Conservation (phyloP, 1,140 invertebrate species). For the Papilio polytes region DNA sequence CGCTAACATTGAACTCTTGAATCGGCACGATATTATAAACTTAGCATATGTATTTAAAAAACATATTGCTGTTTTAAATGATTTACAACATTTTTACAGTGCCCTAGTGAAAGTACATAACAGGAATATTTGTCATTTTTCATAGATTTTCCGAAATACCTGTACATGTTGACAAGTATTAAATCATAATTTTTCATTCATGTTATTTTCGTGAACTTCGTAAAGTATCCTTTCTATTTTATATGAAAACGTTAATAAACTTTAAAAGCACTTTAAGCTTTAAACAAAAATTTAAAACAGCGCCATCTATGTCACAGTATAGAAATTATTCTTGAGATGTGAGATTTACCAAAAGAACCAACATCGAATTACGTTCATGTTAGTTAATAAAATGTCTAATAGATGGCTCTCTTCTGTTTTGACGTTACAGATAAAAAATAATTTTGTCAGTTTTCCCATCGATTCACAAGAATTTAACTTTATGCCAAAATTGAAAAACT, state of each 20-base stretch:
- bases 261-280: neutral
- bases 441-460: conserved; percentile 14
- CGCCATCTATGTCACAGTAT: neutral
- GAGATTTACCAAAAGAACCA: neutral
- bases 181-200: no score
- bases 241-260: neutral
- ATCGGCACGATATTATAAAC: neutral
- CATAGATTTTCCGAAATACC: no score
- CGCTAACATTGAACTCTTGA: conserved; percentile 18
- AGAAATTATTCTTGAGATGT: neutral
- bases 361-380: neutral
- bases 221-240: neutral
- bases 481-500: neutral
- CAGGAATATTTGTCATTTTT: no score
- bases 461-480: neutral
- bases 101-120: no score
- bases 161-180: no score
- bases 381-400: neutral
- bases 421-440: conserved; percentile 20
- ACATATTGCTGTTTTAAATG: neutral
- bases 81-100: neutral
- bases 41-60: no score
- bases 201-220: no score
- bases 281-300: neutral
- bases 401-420: conserved; percentile 1